These are phyloP conservation scores for Argyresthia albistria DNA, from an alignment of 2,888 invertebrate genomes.

Conservation along the genomic window DNA sequence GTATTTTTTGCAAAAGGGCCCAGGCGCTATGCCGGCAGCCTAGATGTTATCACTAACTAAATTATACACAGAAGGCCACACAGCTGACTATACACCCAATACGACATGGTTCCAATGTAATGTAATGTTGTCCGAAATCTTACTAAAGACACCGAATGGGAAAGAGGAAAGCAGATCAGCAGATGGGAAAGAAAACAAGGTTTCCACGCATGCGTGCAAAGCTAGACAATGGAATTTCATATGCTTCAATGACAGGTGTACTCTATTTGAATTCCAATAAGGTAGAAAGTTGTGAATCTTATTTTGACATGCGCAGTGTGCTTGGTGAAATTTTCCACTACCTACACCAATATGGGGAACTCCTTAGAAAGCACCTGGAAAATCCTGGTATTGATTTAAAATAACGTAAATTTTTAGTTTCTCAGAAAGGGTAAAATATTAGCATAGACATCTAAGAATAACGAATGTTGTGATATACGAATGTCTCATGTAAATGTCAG, in stretches of 20 bases:
- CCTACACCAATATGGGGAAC: slow-evolving; percentile 34
- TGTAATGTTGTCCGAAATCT: slow-evolving; percentile 9
- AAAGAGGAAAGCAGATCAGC: slow-evolving; percentile 33
- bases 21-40: slow-evolving; percentile 31
- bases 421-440: too few species aligned
- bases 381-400: neutral
- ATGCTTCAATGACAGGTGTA: slow-evolving; percentile 15
- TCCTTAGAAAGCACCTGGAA: neutral
- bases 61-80: slow-evolving; percentile 41
- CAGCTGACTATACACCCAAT: slow-evolving; percentile 61
- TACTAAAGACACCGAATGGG: slow-evolving; percentile 3
- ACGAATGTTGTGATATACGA: too few species aligned
- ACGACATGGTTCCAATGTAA: slow-evolving; percentile 38
- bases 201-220: slow-evolving; percentile 49
- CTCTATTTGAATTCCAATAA: slow-evolving; percentile 19
- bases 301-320: slow-evolving; percentile 35
- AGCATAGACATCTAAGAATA: too few species aligned
- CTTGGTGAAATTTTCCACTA: slow-evolving; percentile 19
- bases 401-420: too few species aligned
- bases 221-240: slow-evolving; percentile 31
- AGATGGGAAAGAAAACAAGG: slow-evolving; percentile 34
- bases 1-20: neutral
- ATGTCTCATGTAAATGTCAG: too few species aligned
- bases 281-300: slow-evolving; percentile 15
- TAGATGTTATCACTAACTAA: slow-evolving; percentile 40